These are phyloP conservation scores for Limenitis arthemis DNA, from an alignment of 2,888 invertebrate species.

Conservation along the genomic window DNA sequence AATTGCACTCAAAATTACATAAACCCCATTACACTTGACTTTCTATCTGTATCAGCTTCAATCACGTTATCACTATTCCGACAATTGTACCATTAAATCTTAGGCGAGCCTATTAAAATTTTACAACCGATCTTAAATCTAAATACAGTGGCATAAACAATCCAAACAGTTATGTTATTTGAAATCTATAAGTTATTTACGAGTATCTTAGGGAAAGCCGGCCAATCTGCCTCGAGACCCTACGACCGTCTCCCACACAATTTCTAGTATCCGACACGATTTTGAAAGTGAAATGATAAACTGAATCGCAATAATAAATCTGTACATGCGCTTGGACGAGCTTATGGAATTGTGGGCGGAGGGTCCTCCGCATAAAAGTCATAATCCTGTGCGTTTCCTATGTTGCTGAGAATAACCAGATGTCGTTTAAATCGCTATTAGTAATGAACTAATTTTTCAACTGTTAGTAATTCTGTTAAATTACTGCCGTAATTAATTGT, in stretches of 20 bases:
- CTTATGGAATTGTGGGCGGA: conserved; percentile 23
- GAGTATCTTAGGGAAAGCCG: conserved; percentile 49
- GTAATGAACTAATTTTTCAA: conserved; percentile 12
- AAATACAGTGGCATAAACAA: conserved; percentile 36
- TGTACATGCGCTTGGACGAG: conserved; percentile 33
- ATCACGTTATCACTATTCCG: conserved; percentile 17
- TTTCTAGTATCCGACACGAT: conserved; percentile 52
- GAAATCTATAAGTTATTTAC: conserved; percentile 56
- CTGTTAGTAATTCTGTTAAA: background rate
- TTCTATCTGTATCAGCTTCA: conserved; percentile 16
- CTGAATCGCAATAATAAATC: conserved; percentile 47
- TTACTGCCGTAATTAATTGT: background rate
- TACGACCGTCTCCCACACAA: conserved; percentile 44
- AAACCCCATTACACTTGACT: conserved; percentile 16
- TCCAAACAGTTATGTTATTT: conserved; percentile 45
- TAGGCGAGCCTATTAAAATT: conserved; percentile 31
- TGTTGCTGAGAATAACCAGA: conserved; percentile 12
- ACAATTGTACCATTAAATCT: conserved; percentile 26
- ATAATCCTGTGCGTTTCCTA: conserved; percentile 15
- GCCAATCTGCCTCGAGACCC: conserved; percentile 31
- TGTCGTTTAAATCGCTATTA: conserved; percentile 13
- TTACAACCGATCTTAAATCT: conserved; percentile 36
- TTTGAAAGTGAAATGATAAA: conserved; percentile 55
- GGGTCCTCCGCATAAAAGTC: conserved; percentile 14
- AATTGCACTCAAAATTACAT: conserved; percentile 1